phyloP scores from a whole-genome alignment of 2,113 vertebrate genomes.

The Perca schrenkii region DNA sequence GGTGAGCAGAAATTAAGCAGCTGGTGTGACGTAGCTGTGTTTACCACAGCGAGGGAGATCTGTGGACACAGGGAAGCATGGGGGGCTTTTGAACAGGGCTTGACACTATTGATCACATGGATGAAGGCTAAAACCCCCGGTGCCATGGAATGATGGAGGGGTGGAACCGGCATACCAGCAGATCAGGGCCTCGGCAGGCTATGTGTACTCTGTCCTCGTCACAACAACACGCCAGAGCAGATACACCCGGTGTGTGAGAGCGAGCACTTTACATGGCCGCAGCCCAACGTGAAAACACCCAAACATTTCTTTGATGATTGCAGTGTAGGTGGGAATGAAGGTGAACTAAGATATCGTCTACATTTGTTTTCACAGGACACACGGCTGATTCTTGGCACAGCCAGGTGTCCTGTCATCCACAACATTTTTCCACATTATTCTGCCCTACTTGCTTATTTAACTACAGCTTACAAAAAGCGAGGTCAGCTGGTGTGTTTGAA shows the following conservation, averaged over 20 bases:
- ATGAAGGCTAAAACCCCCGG: conserved; percentile 50
- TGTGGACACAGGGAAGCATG: conserved; percentile 42
- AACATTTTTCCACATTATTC: conserved; percentile 36
- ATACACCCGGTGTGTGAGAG: conserved; percentile 9
- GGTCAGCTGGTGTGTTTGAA: conserved; percentile 19
- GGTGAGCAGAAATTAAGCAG: conserved; percentile 18
- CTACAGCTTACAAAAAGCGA: conserved; percentile 1
- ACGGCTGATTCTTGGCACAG: background rate
- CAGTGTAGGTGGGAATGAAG: background rate
- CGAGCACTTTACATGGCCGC: background rate
- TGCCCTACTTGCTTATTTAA: conserved; percentile 48
- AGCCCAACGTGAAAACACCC: conserved; percentile 1
- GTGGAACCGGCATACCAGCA: conserved; percentile 57
- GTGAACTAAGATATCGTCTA: background rate
- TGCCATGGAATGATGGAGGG: conserved; percentile 52
- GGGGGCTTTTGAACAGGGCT: conserved; percentile 37
- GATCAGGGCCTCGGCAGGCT: conserved; percentile 30
- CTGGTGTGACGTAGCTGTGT: conserved; percentile 51
- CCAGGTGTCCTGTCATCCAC: background rate
- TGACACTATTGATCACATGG: conserved; percentile 53
- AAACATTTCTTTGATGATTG: conserved; percentile 19
- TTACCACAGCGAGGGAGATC: conserved; percentile 36
- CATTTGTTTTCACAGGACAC: background rate
- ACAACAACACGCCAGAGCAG: conserved; percentile 53
- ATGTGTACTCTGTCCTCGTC: conserved; percentile 60